A percentile compares a stretch with the other conserved stretches of the same genome.
These are phyloP conservation scores for Athalia rosae DNA, from an alignment of 2,888 invertebrate species.

Conservation along the genomic window DNA sequence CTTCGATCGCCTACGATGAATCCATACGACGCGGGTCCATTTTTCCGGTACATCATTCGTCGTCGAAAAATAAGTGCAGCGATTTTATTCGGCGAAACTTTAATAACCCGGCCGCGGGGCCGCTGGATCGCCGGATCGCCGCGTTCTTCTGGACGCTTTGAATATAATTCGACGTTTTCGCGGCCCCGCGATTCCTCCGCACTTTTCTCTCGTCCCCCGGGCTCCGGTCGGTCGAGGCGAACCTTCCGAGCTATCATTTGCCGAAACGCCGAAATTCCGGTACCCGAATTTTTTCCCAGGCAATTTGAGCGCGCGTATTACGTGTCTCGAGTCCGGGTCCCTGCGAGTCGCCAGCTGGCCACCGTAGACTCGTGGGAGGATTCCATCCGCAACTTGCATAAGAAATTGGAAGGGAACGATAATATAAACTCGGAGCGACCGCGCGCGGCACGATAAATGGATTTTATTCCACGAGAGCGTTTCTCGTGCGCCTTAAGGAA, in stretches of 20 bases:
- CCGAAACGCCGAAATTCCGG: conserved; percentile 25
- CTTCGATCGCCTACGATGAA: background rate
- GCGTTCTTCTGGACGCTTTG: background rate
- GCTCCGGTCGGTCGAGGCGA: background rate
- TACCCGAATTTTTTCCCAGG: background rate
- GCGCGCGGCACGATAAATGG: too few relatives aligned
- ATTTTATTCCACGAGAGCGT: too few relatives aligned
- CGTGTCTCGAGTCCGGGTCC: too few relatives aligned
- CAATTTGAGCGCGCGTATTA: background rate
- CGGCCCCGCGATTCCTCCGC: background rate
- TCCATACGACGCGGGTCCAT: background rate
- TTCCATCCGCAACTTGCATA: too few relatives aligned
- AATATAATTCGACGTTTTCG: background rate
- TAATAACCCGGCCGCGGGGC: too few relatives aligned
- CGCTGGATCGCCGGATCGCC: too few relatives aligned
- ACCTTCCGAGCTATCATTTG: conserved; percentile 20
- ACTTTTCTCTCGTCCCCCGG: background rate
- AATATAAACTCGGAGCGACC: too few relatives aligned
- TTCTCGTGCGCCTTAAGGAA: too few relatives aligned
- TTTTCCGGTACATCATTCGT: conserved; percentile 2
- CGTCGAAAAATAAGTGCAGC: background rate
- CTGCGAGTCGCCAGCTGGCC: too few relatives aligned
- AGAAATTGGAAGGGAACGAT: too few relatives aligned
- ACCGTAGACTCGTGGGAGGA: background rate
- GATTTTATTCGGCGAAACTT: too few relatives aligned